These are phyloP conservation scores for Platygyra sinensis DNA, from an alignment of 64 coral and sea anemone species.

Conservation along the genomic window DNA sequence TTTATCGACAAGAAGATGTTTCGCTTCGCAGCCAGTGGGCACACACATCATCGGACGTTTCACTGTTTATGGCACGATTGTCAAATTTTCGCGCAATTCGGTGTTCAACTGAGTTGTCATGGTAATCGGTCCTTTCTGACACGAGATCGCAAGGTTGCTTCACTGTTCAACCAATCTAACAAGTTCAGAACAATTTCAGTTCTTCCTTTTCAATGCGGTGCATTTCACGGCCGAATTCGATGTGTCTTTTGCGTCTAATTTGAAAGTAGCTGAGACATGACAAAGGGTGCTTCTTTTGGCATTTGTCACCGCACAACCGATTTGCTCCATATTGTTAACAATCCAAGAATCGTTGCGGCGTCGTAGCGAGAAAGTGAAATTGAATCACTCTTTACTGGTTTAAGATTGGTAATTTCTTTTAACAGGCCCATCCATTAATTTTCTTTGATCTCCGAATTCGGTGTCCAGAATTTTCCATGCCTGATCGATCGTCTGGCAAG, in stretches of 20 bases:
- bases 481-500: too few species aligned
- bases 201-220: too few species aligned
- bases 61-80: constrained; percentile 21
- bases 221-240: constrained; percentile 66
- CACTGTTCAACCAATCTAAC: not conserved
- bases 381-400: too few species aligned
- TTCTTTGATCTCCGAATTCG: too few species aligned
- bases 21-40: constrained; percentile 19
- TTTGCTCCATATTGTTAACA: constrained; percentile 52
- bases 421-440: too few species aligned
- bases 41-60: constrained; percentile 17
- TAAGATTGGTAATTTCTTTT: too few species aligned
- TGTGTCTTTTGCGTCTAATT: too few species aligned
- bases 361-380: constrained; percentile 38
- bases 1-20: not conserved
- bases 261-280: too few species aligned
- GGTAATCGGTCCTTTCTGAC: constrained; percentile 8
- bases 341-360: constrained; percentile 12
- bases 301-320: constrained; percentile 43
- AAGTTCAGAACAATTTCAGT: constrained; percentile 36
- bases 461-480: too few species aligned
- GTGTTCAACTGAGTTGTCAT: not conserved
- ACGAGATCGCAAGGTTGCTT: too few species aligned
- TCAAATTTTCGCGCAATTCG: too few species aligned
- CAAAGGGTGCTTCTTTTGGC: too few species aligned